A percentile compares a stretch with the other conserved stretches of the same genome.
Evolutionary conservation across 2,797 vertebrate genomes (phyloP).

Genomic region (Gadopsis bispinosus): DNA sequence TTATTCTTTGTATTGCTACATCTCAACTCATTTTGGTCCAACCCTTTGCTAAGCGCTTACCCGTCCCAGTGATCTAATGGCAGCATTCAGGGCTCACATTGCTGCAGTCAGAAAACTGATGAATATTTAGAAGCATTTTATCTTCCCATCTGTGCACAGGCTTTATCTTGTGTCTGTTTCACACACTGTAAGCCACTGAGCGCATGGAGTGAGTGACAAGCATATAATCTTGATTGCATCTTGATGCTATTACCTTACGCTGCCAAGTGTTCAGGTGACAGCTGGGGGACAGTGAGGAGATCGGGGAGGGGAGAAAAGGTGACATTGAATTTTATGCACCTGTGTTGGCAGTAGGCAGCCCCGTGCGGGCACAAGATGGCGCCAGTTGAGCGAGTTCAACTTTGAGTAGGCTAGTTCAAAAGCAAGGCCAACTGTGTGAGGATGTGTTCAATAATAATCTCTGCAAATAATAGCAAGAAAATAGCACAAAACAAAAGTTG

Average conservation of each 20-base stretch:
- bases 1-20: conserved; percentile 58
- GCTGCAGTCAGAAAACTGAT: conserved; percentile 59
- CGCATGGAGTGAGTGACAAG: conserved; percentile 75
- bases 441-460: conserved; percentile 36
- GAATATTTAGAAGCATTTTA: conserved; percentile 78
- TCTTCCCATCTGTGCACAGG: conserved; percentile 75
- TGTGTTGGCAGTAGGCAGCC: conserved; percentile 47
- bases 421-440: conserved; percentile 21
- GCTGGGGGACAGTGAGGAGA: conserved; percentile 69
- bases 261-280: conserved; percentile 79
- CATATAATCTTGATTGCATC: conserved; percentile 81
- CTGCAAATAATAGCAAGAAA: conserved; percentile 29
- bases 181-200: conserved; percentile 70
- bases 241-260: conserved; percentile 77
- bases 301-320: conserved; percentile 69
- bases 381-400: conserved; percentile 70
- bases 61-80: conserved; percentile 55
- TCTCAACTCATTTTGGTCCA: conserved; percentile 47
- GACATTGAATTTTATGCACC: conserved; percentile 78
- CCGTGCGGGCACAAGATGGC: conserved; percentile 72
- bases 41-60: conserved; percentile 29
- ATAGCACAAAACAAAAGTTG: conserved; percentile 33
- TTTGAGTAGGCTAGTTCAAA: background rate
- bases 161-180: conserved; percentile 74
- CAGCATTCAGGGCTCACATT: conserved; percentile 45